Evolutionary conservation across 2,113 vertebrate genomes (phyloP).

Genomic region (Equus quagga): DNA sequence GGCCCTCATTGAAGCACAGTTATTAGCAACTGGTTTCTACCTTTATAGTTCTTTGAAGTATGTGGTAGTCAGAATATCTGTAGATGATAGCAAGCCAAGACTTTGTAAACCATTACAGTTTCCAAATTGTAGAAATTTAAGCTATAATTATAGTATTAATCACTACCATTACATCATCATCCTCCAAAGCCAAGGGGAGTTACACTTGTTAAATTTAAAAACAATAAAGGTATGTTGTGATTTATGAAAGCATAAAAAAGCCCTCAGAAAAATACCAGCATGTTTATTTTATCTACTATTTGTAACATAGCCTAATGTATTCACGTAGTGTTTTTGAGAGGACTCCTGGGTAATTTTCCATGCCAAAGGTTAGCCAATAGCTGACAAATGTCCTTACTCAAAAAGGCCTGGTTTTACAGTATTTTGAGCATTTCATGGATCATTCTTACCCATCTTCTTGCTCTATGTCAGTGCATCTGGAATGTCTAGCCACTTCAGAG

Average conservation of each 20-base stretch:
- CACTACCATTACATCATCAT: constrained; percentile 66
- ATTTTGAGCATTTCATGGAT: neutral
- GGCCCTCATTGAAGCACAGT: neutral
- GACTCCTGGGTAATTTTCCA: constrained; percentile 71
- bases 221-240: constrained; percentile 67
- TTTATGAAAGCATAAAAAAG: constrained; percentile 66
- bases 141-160: constrained; percentile 72
- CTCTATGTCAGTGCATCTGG: neutral
- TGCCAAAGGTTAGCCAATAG: constrained; percentile 70
- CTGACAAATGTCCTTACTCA: constrained; percentile 68
- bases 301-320: constrained; percentile 62
- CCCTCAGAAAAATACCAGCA: constrained; percentile 57
- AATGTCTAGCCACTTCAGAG: constrained; percentile 5
- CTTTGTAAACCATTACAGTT: constrained; percentile 40
- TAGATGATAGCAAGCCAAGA: constrained; percentile 46
- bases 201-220: constrained; percentile 73
- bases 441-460: neutral
- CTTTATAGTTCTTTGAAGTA: constrained; percentile 31
- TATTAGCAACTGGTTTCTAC: constrained; percentile 56
- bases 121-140: constrained; percentile 63
- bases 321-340: constrained; percentile 60
- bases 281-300: constrained; percentile 76
- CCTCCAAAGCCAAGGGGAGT: constrained; percentile 53
- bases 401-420: constrained; percentile 18
- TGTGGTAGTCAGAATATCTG: constrained; percentile 35